Evolutionary conservation across 1,140 invertebrate genomes (phyloP).

Genomic region (Leptinotarsa defecta): DNA sequence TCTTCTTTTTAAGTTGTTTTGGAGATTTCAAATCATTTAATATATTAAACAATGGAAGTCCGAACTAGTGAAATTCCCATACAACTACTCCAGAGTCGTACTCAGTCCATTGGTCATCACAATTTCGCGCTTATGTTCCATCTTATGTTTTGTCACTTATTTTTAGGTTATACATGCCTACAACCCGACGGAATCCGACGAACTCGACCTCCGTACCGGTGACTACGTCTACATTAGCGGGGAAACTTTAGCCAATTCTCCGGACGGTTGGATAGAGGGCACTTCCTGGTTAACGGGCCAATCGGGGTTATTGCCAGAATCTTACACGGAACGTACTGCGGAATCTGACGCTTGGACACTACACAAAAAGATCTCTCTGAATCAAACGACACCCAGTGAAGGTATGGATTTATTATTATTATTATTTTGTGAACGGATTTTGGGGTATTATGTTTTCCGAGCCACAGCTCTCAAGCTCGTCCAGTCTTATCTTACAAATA

Average conservation of each 20-base stretch:
- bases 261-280: conserved; percentile 86
- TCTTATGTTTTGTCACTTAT: conserved; percentile 4
- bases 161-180: conserved; percentile 77
- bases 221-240: conserved; percentile 84
- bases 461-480: too few relatives aligned
- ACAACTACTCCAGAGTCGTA: too few relatives aligned
- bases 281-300: conserved; percentile 85
- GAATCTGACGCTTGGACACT: conserved; percentile 91
- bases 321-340: conserved; percentile 80
- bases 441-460: background rate
- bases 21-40: too few relatives aligned
- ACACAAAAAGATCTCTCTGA: conserved; percentile 70
- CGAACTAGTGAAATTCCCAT: too few relatives aligned
- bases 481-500: too few relatives aligned
- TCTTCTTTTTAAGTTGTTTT: too few relatives aligned
- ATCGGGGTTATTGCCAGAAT: conserved; percentile 77
- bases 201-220: conserved; percentile 81
- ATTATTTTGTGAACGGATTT: background rate
- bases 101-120: too few relatives aligned
- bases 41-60: too few relatives aligned
- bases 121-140: too few relatives aligned
- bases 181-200: conserved; percentile 76
- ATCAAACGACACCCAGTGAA: conserved; percentile 26
- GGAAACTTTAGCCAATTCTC: conserved; percentile 70
- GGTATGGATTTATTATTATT: background rate